These are phyloP conservation scores for Platyura marginata DNA, from an alignment of 1,140 invertebrate genomes.

Conservation along the genomic window DNA sequence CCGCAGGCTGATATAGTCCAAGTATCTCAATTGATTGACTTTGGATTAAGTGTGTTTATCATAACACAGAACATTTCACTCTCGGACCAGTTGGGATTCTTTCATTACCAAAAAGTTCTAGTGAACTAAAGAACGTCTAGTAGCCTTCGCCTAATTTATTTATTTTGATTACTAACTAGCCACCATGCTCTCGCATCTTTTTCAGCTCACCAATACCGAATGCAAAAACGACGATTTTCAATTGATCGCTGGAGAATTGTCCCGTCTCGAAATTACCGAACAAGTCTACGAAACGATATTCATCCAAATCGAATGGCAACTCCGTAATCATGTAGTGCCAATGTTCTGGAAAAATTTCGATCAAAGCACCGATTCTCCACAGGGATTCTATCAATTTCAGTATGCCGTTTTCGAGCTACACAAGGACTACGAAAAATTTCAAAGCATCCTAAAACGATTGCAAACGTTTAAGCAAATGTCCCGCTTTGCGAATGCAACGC, in stretches of 20 bases:
- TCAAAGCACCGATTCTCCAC: constrained; percentile 1
- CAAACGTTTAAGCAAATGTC: neutral
- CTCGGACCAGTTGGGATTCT: too few species aligned
- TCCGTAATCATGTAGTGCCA: constrained; percentile 9
- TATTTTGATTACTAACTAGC: too few species aligned
- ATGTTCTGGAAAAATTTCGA: constrained; percentile 17
- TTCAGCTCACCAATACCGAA: neutral
- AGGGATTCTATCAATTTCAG: constrained; percentile 1
- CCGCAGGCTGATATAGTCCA: too few species aligned
- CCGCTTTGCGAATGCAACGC: neutral
- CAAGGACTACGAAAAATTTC: neutral
- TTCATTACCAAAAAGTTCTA: too few species aligned
- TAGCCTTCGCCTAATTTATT: too few species aligned
- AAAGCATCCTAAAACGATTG: neutral
- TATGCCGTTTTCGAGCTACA: neutral
- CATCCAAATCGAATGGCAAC: neutral
- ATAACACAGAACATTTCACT: too few species aligned
- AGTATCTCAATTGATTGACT: too few species aligned
- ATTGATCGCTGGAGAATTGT: neutral
- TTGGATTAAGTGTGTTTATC: too few species aligned
- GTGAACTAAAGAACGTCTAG: too few species aligned
- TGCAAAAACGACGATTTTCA: neutral
- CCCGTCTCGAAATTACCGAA: neutral
- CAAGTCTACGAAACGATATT: neutral
- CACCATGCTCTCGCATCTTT: too few species aligned